Percentiles rank a stretch among this genome's conserved stretches.
These are phyloP conservation scores for Pygocentrus nattereri DNA, from an alignment of 2,797 vertebrate genomes.

Conservation along the genomic window DNA sequence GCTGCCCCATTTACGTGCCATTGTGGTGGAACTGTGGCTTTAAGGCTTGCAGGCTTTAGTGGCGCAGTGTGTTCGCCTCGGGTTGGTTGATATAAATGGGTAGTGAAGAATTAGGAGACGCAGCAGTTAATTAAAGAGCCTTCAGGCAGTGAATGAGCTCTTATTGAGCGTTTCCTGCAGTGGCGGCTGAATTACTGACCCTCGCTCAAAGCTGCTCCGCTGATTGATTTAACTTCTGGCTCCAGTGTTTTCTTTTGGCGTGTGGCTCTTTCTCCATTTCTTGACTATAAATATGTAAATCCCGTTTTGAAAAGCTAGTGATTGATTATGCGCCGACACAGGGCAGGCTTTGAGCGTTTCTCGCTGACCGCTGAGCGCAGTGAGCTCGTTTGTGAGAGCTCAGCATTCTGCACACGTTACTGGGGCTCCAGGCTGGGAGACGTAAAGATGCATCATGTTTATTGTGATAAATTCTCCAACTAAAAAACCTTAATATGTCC, in stretches of 20 bases:
- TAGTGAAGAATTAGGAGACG: constrained; percentile 37
- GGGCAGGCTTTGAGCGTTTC: not conserved
- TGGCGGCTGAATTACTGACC: constrained; percentile 26
- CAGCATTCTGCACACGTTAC: constrained; percentile 5
- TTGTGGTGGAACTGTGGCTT: not conserved
- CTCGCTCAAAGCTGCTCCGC: constrained; percentile 7
- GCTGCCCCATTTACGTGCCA: too few relatives aligned
- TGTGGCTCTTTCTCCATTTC: constrained; percentile 15
- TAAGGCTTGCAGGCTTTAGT: too few relatives aligned
- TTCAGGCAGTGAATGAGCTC: constrained; percentile 7
- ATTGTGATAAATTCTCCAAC: too few relatives aligned
- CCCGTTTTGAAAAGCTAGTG: not conserved
- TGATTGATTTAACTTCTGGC: constrained; percentile 21
- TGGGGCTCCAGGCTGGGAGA: not conserved
- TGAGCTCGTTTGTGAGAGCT: not conserved
- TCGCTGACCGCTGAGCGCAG: not conserved
- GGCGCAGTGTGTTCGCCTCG: not conserved
- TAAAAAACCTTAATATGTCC: too few relatives aligned
- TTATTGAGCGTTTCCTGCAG: constrained; percentile 42
- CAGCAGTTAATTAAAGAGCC: constrained; percentile 41
- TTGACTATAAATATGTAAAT: constrained; percentile 15
- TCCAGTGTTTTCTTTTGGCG: constrained; percentile 2
- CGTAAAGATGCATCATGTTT: too few relatives aligned
- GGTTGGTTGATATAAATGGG: constrained; percentile 31
- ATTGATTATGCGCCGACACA: not conserved